Base-by-base conservation (phyloP, 2,113 vertebrate genomes). In the Leptodactylus fuscus region DNA sequence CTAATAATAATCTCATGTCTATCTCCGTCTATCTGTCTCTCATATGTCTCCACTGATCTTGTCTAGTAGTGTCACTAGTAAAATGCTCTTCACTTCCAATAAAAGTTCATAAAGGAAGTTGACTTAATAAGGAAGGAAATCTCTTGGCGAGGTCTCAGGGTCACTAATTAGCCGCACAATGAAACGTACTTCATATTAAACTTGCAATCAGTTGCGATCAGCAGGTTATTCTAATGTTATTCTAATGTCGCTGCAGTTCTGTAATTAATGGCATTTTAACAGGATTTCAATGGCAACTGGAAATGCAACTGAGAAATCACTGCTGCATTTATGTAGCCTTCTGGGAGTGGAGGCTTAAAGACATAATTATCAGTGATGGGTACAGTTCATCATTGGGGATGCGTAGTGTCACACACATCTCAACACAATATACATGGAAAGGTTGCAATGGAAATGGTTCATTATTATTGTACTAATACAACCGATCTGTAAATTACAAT, bases 251-350 rank as follows among this genome's bases (percentile, higher is more conserved):
- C 69, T 83, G 49, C 69, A 82, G 46, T 73, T 83, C 38, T 49
- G 58, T 53, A 83, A 83, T 83, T 73, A 83, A 83, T 83, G 67
- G 32, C 36, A 83, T 83, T 83, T 83, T 83, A 73, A 55, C 48
- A 83, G 81, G 32, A 83, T 71, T 74, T 83, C 49, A 83, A 74
- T 70, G 69, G 49, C 51, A 73, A 73, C 29, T 44, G 67, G 81
- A 83, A 83, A 74, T 71, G 49, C 48, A 73, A 55, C 81, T 83
- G 58, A 83, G 44, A 74, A 38, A 74, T 58, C 48, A 58, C 46
- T 71, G 51, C 55, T 73, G 81, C 22, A 34, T 71, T 71, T 82
- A 36, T 27, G 36, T 24, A 44, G 22, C 34, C 48, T 83, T 15
- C 34, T 24, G 48, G 29, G 13, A 22, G 20, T 13, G 58, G 11